Evolutionary conservation across 2,888 invertebrate species (phyloP).

Genomic region (Operophtera brumata): DNA sequence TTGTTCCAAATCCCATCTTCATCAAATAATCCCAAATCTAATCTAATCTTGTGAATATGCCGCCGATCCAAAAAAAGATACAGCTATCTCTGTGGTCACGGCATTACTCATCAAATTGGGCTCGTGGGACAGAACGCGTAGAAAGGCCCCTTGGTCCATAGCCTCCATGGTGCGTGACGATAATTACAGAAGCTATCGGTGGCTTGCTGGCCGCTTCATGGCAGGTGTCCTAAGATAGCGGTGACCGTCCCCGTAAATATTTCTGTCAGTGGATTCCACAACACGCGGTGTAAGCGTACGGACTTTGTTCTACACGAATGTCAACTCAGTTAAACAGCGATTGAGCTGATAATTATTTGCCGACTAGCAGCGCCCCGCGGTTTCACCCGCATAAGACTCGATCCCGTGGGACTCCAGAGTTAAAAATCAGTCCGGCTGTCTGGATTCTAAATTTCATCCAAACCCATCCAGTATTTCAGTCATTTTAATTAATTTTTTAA

Average conservation of each 20-base stretch:
- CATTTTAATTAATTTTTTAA: no score
- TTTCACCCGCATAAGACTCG: no score
- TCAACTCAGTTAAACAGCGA: no score
- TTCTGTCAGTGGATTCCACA: background rate
- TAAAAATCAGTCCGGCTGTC: no score
- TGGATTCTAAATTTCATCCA: no score
- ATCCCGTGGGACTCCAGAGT: no score
- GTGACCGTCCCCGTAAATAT: background rate
- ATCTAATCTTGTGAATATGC: slow-evolving; percentile 8
- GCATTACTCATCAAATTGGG: slow-evolving; percentile 42
- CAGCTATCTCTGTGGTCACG: slow-evolving; percentile 10
- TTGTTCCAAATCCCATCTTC: background rate
- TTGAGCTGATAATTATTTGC: no score
- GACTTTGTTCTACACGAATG: no score
- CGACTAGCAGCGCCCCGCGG: no score
- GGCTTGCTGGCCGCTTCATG: slow-evolving; percentile 59
- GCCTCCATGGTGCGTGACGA: slow-evolving; percentile 55
- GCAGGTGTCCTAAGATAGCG: background rate
- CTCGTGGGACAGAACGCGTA: slow-evolving; percentile 41
- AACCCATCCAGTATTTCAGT: no score
- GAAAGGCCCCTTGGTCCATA: slow-evolving; percentile 39
- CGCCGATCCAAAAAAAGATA: slow-evolving; percentile 11
- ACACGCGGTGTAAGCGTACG: no score
- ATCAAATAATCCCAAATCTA: slow-evolving; percentile 6
- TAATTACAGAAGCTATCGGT: slow-evolving; percentile 64